Evolutionary conservation across 2,888 invertebrate species (phyloP).

Genomic region (Glaucopsyche alexis): DNA sequence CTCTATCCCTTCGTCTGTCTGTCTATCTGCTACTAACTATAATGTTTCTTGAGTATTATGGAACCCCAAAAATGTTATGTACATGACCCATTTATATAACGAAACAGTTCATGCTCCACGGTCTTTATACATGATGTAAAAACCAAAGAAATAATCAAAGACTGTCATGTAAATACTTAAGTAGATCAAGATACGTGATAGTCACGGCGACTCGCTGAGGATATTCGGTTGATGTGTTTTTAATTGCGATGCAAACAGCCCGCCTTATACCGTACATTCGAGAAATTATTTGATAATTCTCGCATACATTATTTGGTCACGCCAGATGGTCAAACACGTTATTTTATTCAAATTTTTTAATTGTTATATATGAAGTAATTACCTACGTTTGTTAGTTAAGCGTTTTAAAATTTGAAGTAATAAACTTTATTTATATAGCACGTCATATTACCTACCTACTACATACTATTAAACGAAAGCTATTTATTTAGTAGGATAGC

Average conservation of each 20-base stretch:
- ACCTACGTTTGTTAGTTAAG: constrained; percentile 8
- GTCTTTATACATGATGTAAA: background rate
- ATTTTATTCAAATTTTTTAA: constrained; percentile 21
- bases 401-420: background rate
- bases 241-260: constrained; percentile 67
- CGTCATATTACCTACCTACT: background rate
- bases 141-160: background rate
- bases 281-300: constrained; percentile 38
- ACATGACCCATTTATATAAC: too few species aligned
- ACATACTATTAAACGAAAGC: too few species aligned
- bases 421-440: background rate
- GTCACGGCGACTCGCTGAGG: constrained; percentile 60
- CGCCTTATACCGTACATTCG: constrained; percentile 47
- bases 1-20: too few species aligned
- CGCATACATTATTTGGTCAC: constrained; percentile 40
- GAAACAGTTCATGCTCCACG: too few species aligned
- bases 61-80: too few species aligned
- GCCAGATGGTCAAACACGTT: constrained; percentile 32
- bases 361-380: background rate
- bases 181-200: constrained; percentile 55
- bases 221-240: constrained; percentile 60
- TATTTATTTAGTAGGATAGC: too few species aligned
- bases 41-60: too few species aligned
- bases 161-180: background rate
- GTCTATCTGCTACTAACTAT: too few species aligned